phyloP scores from a whole-genome alignment of 2,113 vertebrate species.

The Tichodroma muraria region DNA sequence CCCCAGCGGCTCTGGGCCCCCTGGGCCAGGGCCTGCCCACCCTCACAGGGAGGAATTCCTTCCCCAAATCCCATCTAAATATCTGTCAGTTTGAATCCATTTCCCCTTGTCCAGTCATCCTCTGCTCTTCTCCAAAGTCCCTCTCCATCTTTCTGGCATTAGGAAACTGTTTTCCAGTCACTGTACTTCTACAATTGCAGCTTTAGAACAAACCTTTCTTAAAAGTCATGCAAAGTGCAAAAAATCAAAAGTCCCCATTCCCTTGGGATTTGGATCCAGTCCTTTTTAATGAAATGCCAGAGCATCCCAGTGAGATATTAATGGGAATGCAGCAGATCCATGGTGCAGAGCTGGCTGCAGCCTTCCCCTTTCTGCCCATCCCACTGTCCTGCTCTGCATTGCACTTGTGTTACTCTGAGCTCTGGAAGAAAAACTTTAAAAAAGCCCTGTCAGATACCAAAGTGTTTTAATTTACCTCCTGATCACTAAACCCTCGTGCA shows the following conservation, averaged over 20 bases:
- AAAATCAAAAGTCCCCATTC: neutral
- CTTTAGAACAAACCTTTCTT: neutral
- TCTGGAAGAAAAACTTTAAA: neutral
- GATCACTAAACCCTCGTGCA: neutral
- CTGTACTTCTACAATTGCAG: neutral
- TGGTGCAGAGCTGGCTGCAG: neutral
- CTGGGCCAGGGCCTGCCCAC: neutral
- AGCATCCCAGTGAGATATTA: neutral
- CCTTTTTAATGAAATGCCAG: neutral
- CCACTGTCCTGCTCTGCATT: neutral
- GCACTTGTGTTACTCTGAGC: neutral
- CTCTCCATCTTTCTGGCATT: neutral
- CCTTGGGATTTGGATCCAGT: neutral
- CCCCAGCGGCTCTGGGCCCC: neutral
- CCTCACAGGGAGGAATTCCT: rapidly evolving
- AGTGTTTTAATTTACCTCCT: neutral
- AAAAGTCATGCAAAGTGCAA: neutral
- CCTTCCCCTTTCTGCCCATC: neutral
- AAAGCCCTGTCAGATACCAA: neutral
- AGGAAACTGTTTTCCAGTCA: neutral
- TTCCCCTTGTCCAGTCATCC: neutral
- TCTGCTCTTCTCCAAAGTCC: neutral
- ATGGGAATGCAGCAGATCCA: neutral
- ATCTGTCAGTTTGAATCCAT: neutral
- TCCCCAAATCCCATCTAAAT: neutral